Evolutionary conservation across 2,888 invertebrate genomes (phyloP), one percentile per base, ranked within the genome.

Genomic region (Cyclophora albipunctata): DNA sequence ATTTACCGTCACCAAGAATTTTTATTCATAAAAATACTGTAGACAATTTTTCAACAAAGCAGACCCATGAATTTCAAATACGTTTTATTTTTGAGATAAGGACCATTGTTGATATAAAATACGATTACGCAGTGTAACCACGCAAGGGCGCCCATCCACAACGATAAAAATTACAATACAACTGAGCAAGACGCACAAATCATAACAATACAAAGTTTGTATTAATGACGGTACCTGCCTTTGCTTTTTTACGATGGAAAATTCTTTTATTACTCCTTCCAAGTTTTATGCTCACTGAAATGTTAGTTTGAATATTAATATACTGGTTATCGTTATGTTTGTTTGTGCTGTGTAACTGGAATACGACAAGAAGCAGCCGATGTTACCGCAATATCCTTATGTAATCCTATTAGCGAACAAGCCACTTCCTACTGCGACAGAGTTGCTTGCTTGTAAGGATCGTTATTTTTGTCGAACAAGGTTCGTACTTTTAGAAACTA

Each of bases 91-190:
- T 78, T 76, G 66, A 81, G 84, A 84, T 84, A 84, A 85, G 82
- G 73, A 73, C 71, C 73, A 75, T 81, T 83, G 82, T 81, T 79
- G 78, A 85, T 81, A 81, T 84, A 84, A 84, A 84, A 80, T 84
- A 85, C 75, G 84, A 84, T 85, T 78, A 86, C 81, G 79, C 74
- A 71, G 75, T 64, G 73, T 69, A 75, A 65, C 82, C 86, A 86
- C 84, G 86, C 86, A 69, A 84, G 69, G 75, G 62, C 69, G 67
- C 66, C 66, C 73, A 77, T 79, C 77, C 75, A 61, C 67, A 64
- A 63, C 74, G 70, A 73, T 84, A 85, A 82, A 86, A 84, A 84
- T 83, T 82, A 84, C 80, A 84, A 83, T 82, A 79, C 76, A 80
- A 81, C 80, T 79, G 78, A 75, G 71, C 71, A 72, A 72, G 66